A percentile compares a stretch with the other conserved stretches of the same genome.
Evolutionary conservation across 1,140 invertebrate genomes (phyloP).

Genomic region (Phymorhynchus buccinoides): DNA sequence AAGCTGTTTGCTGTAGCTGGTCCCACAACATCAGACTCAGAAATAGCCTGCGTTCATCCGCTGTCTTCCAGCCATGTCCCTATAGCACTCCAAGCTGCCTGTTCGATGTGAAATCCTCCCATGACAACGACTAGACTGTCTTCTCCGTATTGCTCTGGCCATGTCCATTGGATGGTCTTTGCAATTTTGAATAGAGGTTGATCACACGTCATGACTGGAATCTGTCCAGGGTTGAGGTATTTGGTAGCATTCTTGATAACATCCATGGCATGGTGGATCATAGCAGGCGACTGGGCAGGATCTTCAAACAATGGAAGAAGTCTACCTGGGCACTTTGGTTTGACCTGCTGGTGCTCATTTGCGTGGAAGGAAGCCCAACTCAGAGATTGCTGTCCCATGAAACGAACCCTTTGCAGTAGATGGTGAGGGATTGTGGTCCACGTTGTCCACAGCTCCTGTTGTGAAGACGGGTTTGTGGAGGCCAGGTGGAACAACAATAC

Average conservation of each 20-base stretch:
- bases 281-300: slow-evolving; percentile 39
- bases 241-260: slow-evolving; percentile 41
- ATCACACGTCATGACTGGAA: slow-evolving; percentile 50
- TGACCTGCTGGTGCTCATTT: slow-evolving; percentile 9
- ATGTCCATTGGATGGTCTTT: slow-evolving; percentile 57
- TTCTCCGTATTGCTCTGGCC: slow-evolving; percentile 46
- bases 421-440: slow-evolving; percentile 13
- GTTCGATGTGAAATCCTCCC: slow-evolving; percentile 47
- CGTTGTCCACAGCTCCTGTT: slow-evolving; percentile 9
- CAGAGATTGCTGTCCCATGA: not conserved
- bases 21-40: slow-evolving; percentile 22
- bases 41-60: slow-evolving; percentile 36
- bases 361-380: not conserved
- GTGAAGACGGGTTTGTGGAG: not conserved
- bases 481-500: not conserved
- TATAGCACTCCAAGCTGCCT: slow-evolving; percentile 32
- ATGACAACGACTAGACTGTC: slow-evolving; percentile 44
- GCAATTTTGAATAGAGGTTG: slow-evolving; percentile 53
- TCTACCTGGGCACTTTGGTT: slow-evolving; percentile 2
- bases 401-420: slow-evolving; percentile 7
- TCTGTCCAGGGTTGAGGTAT: slow-evolving; percentile 55
- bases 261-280: slow-evolving; percentile 51
- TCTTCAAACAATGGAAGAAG: slow-evolving; percentile 45
- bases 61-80: slow-evolving; percentile 2
- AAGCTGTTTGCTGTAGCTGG: slow-evolving; percentile 39